Base-by-base conservation (phyloP, 2,888 invertebrate genomes). In the Tetranychus piercei region DNA sequence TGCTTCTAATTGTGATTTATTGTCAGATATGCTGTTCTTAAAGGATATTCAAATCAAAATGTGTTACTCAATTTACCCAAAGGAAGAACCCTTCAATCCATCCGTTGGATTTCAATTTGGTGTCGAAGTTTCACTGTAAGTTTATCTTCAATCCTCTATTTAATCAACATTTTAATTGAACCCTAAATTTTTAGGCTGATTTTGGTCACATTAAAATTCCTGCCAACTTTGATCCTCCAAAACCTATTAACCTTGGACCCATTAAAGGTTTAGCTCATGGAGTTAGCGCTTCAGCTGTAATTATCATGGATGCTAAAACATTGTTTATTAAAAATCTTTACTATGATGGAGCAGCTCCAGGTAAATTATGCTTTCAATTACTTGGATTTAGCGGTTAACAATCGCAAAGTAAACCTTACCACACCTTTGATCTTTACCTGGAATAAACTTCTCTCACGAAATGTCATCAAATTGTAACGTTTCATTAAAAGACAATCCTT, bases 221-320 rank as follows among this genome's bases (percentile, higher is more conserved):
- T 15, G 71, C 69, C 18, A 77, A 78, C 34, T 78, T 80, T 67
- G 76, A 77, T 23, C 71, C 78, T 15, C 80, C 80, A 0, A 75
- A 74, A 71, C 88, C 90, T 0, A 85, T 90, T 70, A 88, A 91
- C 5, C 83, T 94, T 74, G 91, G 92, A 0, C 92, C 92, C 83
- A 90, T 94, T 83, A 89, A 90, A 80, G 86, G 92, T 69, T 84
- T 92, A 74, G 92, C 92, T 0, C 93, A 94, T 82, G 91, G 91
- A 5, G 86, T 93, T 0, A 87, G 92, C 8, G 93, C 93, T 7
- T 93, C 92, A 79, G 92, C 92, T 84, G 90, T 94, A 80, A 91
- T 91, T 81, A 90, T 94, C 22, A 83, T 93, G 76, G 93, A 94
- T 83, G 91, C 91, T 70, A 91, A 90, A 83, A 93, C 94, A 0